Base-by-base conservation (phyloP, 1,140 invertebrate genomes). In the Neodiprion lecontei region DNA sequence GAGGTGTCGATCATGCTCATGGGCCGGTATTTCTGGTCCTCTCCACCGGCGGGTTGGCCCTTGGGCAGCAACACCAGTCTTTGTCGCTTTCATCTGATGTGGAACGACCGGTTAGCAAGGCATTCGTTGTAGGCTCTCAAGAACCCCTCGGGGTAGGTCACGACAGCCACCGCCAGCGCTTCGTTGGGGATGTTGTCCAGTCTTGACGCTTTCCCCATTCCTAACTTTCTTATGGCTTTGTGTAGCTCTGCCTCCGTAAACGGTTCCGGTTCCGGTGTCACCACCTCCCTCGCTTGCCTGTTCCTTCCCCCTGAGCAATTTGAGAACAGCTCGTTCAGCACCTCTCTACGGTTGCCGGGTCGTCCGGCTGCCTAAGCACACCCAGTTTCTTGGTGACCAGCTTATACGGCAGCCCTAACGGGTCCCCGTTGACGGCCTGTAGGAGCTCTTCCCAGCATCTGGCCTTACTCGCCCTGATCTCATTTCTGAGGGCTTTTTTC, bases 361-460 rank as follows among this genome's bases (percentile, higher is more conserved):
- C 53, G 53, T 61, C n/a, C 10, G 53, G n/a, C 10, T n/a, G 10
- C n/a, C 10, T 10, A 11, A 11, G 53, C 53, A 11, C 53, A 7
- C n/a, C n/a, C 10, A 80, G n/a, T 3, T 49, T 69, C 17, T 14
- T 11, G 21, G 73, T 76, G 48, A 76, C 75, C 48, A 68, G 69
- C 48, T 74, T 76, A 21, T 76, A 76, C 68, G 68, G 53, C 65
- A 67, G 73, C 7, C 72, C 72, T 69, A 71, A 76, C 10, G 68
- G 72, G 70, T 75, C 74, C 1, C 72, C 40, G 47, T 72, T 74
- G 8, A 75, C 76, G 1, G 75, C 69, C n/a, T 70, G 17, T 17
- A 67, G 70, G 12, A 75, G 23, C 23, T 75, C 70, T 17, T 50
- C 23, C 70, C 70, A 75, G 48, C 9, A 47, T 47, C 23, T 21